phyloP scores from a whole-genome alignment of 2,888 invertebrate species.

The Pogonocherus hispidulus region DNA sequence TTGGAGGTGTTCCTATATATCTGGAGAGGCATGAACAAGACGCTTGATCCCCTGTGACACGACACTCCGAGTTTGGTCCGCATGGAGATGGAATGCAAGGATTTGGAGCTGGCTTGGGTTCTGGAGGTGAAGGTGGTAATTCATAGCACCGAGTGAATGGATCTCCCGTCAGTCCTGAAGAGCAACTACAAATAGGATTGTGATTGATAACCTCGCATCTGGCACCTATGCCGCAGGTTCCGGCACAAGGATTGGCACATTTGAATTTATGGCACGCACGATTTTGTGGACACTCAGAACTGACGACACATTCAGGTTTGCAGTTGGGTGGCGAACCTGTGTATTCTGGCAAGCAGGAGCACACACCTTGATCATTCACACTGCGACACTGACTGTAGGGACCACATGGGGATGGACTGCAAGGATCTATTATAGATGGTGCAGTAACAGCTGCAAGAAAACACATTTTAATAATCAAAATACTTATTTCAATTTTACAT shows the following conservation, averaged over 20 bases:
- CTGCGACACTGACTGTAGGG: constrained; percentile 80
- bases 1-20: constrained; percentile 82
- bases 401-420: constrained; percentile 82
- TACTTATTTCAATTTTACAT: constrained; percentile 8
- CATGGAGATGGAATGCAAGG: constrained; percentile 77
- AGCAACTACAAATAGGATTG: constrained; percentile 82
- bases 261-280: constrained; percentile 82
- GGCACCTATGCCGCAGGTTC: constrained; percentile 82
- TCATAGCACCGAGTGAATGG: constrained; percentile 80
- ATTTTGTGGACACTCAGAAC: constrained; percentile 80
- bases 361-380: constrained; percentile 78
- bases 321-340: constrained; percentile 82
- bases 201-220: constrained; percentile 83
- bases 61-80: constrained; percentile 76
- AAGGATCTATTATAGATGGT: constrained; percentile 72
- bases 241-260: constrained; percentile 81
- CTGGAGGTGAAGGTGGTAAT: constrained; percentile 61
- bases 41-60: constrained; percentile 72
- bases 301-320: constrained; percentile 83
- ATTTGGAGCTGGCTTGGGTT: constrained; percentile 66
- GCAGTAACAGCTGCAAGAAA: constrained; percentile 54
- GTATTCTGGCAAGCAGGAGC: constrained; percentile 80
- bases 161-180: constrained; percentile 76
- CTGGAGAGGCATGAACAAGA: constrained; percentile 78
- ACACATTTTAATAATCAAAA: too few relatives aligned